Evolutionary conservation across 2,113 vertebrate genomes (phyloP).

Genomic region (Pimephales promelas): DNA sequence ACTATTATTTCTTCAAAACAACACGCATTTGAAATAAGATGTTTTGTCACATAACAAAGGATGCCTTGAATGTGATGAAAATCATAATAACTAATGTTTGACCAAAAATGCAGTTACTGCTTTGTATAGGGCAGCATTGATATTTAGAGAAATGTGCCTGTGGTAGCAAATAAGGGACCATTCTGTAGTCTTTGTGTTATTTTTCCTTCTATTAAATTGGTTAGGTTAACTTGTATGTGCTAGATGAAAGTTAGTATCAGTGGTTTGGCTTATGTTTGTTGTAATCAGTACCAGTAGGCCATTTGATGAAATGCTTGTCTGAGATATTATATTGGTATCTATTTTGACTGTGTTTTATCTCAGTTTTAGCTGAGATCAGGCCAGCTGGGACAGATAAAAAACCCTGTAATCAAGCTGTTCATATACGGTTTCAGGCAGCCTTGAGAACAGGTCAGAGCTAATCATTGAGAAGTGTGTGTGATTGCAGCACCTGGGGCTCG

Average conservation of each 20-base stretch:
- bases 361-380: slow-evolving; percentile 56
- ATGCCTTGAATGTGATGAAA: no score
- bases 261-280: not conserved
- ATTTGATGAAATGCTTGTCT: not conserved
- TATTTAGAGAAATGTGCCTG: not conserved
- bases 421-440: not conserved
- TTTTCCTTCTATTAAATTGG: not conserved
- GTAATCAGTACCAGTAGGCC: not conserved
- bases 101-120: no score
- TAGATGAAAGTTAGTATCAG: not conserved
- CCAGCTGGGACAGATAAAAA: slow-evolving; percentile 67
- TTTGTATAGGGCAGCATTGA: no score
- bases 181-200: not conserved
- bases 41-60: no score
- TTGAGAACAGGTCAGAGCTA: slow-evolving; percentile 33
- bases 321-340: not conserved
- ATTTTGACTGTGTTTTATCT: not conserved
- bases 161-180: not conserved
- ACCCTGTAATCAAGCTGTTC: slow-evolving; percentile 18
- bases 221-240: not conserved
- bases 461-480: slow-evolving; percentile 20
- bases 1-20: no score
- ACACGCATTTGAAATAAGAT: no score
- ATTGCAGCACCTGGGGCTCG: slow-evolving; percentile 25
- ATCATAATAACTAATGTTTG: no score